These are phyloP conservation scores for Melanotaenia maccullochi DNA, from an alignment of 2,797 vertebrate genomes.

Conservation along the genomic window DNA sequence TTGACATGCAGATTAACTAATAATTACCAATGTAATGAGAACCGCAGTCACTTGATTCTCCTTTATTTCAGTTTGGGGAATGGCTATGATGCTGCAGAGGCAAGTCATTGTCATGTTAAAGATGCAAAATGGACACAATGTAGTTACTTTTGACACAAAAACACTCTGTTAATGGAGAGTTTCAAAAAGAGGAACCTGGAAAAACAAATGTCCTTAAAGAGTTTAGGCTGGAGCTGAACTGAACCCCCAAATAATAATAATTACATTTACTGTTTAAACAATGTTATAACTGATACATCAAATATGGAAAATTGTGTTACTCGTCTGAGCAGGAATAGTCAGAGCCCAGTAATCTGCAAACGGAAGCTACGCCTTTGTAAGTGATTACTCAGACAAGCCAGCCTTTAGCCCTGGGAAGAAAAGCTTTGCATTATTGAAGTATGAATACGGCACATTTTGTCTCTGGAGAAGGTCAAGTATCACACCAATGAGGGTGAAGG, in stretches of 20 bases:
- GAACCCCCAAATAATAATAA: neutral
- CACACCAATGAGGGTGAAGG: slow-evolving; percentile 33
- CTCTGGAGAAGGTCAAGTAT: slow-evolving; percentile 50
- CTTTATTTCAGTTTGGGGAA: slow-evolving; percentile 34
- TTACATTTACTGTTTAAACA: neutral
- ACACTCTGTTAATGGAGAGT: slow-evolving; percentile 33
- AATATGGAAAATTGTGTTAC: neutral
- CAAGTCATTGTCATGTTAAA: slow-evolving; percentile 39
- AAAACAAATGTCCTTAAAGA: slow-evolving; percentile 1
- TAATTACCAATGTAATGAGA: slow-evolving; percentile 63
- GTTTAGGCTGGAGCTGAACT: neutral
- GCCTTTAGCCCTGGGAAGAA: slow-evolving; percentile 30
- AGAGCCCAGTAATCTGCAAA: slow-evolving; percentile 22
- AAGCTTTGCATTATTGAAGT: slow-evolving; percentile 61
- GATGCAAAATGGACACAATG: slow-evolving; percentile 32
- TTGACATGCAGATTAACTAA: slow-evolving; percentile 57
- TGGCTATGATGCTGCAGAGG: slow-evolving; percentile 16
- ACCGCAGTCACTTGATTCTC: slow-evolving; percentile 32
- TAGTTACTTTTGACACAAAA: slow-evolving; percentile 32
- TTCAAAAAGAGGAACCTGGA: slow-evolving; percentile 9
- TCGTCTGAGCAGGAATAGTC: slow-evolving; percentile 32
- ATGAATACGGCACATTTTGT: slow-evolving; percentile 64
- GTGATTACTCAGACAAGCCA: slow-evolving; percentile 49
- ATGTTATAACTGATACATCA: slow-evolving; percentile 3
- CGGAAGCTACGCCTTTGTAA: slow-evolving; percentile 42